A percentile compares a stretch with the other conserved stretches of the same genome.
These are phyloP conservation scores for Sturnus vulgaris DNA, from an alignment of 2,113 vertebrate genomes.

Conservation along the genomic window DNA sequence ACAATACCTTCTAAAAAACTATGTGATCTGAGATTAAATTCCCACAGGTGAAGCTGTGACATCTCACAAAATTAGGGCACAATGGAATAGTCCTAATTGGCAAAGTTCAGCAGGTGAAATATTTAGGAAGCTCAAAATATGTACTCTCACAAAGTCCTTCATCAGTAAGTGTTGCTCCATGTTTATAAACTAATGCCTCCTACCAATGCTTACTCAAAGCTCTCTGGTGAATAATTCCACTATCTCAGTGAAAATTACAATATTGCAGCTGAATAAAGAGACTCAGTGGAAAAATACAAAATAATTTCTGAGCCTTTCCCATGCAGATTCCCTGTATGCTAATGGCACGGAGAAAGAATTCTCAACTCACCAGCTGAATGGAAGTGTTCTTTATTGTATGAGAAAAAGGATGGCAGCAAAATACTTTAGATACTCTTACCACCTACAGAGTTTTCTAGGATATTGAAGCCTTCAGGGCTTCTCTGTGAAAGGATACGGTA, in stretches of 20 bases:
- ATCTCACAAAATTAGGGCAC: background rate
- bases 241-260: background rate
- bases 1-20: background rate
- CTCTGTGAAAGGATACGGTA: conserved; percentile 87
- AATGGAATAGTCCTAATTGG: background rate
- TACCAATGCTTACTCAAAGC: background rate
- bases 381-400: background rate
- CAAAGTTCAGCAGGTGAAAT: background rate
- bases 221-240: background rate
- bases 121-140: background rate
- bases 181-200: background rate
- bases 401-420: background rate
- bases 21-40: background rate
- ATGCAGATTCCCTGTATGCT: background rate
- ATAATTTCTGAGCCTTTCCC: background rate
- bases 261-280: background rate
- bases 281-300: background rate
- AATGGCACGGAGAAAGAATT: background rate
- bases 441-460: background rate
- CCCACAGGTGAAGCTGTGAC: background rate
- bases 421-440: background rate
- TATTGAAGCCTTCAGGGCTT: background rate
- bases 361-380: background rate
- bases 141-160: background rate
- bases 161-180: background rate